These are phyloP conservation scores for Phaethon lepturus DNA, from an alignment of 2,113 vertebrate genomes.

Conservation along the genomic window DNA sequence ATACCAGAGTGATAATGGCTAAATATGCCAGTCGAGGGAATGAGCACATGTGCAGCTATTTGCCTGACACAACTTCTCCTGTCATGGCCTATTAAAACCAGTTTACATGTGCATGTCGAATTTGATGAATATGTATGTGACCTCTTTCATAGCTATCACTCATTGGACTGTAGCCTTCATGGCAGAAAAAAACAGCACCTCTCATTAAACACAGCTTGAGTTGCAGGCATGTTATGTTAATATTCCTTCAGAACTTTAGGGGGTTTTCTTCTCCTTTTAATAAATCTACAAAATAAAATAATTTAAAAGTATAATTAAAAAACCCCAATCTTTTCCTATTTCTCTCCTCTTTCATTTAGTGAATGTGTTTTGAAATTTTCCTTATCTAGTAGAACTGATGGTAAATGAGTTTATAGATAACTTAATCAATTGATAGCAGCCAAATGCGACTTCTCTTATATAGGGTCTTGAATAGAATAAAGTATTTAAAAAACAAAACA, in stretches of 20 bases:
- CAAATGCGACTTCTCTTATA: not conserved
- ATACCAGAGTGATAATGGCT: constrained; percentile 80
- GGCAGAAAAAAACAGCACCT: constrained; percentile 88
- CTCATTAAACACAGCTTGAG: constrained; percentile 94
- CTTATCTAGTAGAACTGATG: not conserved
- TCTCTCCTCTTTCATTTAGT: constrained; percentile 34
- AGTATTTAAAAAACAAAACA: not conserved
- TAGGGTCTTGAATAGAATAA: not conserved
- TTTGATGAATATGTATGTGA: constrained; percentile 99
- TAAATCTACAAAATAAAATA: constrained; percentile 80
- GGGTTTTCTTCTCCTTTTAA: constrained; percentile 80
- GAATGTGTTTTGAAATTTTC: not conserved
- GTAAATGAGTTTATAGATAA: not conserved
- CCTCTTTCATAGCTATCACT: constrained; percentile 93
- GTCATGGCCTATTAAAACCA: constrained; percentile 96
- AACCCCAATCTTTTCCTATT: not conserved
- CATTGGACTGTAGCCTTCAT: constrained; percentile 81
- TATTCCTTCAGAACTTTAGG: constrained; percentile 86
- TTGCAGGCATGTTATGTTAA: constrained; percentile 87
- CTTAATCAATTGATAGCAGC: not conserved
- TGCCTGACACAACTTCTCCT: constrained; percentile 88
- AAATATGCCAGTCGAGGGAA: constrained; percentile 79
- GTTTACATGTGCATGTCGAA: constrained; percentile 96
- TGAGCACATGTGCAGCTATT: constrained; percentile 81
- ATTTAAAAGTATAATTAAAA: constrained; percentile 83